These are phyloP conservation scores for Lophochroa leadbeateri DNA, from an alignment of 2,113 vertebrate species.

Conservation along the genomic window DNA sequence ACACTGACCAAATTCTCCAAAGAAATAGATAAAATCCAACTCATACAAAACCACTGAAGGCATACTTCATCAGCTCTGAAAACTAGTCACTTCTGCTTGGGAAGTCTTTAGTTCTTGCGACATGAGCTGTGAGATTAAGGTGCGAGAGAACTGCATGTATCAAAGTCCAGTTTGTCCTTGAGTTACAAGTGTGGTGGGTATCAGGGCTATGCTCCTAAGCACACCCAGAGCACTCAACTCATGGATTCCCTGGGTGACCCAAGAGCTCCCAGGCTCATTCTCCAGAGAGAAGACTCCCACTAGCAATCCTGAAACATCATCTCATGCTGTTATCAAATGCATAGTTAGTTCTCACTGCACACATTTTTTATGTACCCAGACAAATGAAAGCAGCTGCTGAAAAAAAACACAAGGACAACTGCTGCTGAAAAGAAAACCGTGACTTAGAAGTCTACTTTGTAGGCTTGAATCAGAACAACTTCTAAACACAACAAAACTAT, in stretches of 20 bases:
- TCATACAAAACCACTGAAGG: not conserved
- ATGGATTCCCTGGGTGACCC: too few relatives aligned
- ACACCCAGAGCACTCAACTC: not conserved
- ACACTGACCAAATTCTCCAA: not conserved
- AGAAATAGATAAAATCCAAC: not conserved
- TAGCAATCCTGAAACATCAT: not conserved
- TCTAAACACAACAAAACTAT: not conserved
- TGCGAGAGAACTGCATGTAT: accelerated
- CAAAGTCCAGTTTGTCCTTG: not conserved
- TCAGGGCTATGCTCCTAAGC: accelerated
- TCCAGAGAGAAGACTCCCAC: not conserved
- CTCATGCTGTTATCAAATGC: not conserved
- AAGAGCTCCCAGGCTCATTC: not conserved
- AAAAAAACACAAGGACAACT: not conserved
- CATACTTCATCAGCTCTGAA: not conserved
- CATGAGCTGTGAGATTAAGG: not conserved
- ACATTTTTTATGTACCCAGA: not conserved
- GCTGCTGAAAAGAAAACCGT: not conserved
- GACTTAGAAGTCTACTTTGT: not conserved
- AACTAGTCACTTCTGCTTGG: not conserved
- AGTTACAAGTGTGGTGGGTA: too few relatives aligned
- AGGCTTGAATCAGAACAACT: not conserved
- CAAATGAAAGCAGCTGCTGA: not conserved
- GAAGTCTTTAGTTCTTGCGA: not conserved
- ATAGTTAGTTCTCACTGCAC: not conserved